A percentile compares a stretch with the other conserved stretches of the same genome.
Conservation (phyloP, 2,888 invertebrate genomes). For the Tricholauxania praeusta region DNA sequence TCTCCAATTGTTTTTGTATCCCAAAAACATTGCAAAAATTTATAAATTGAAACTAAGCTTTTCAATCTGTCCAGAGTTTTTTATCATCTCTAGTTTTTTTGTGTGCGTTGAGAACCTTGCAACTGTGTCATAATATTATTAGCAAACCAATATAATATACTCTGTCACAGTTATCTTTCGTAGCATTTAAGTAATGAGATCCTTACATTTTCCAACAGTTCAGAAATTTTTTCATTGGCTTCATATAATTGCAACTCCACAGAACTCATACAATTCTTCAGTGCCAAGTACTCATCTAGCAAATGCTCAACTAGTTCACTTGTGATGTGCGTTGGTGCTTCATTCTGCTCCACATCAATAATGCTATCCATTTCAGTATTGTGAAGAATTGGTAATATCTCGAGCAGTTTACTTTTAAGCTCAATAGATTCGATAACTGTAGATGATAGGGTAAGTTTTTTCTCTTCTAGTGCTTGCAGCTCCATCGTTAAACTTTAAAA, state of each 20-base stretch:
- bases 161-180: too few relatives aligned
- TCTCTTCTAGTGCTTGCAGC: constrained; percentile 56
- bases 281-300: constrained; percentile 61
- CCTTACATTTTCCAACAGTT: constrained; percentile 65
- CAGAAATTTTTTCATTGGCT: constrained; percentile 67
- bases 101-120: not conserved
- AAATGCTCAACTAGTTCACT: constrained; percentile 63
- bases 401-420: constrained; percentile 62
- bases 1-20: too few relatives aligned
- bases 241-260: constrained; percentile 67
- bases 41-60: not conserved
- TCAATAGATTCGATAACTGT: constrained; percentile 53
- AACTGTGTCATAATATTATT: not conserved
- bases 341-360: constrained; percentile 57
- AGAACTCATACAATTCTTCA: constrained; percentile 60
- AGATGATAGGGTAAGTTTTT: constrained; percentile 44
- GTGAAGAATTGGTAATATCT: constrained; percentile 61
- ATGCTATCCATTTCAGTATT: constrained; percentile 64
- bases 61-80: too few relatives aligned
- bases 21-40: too few relatives aligned
- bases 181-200: not conserved
- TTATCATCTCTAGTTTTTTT: too few relatives aligned
- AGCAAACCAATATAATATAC: too few relatives aligned
- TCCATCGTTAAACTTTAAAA: constrained; percentile 52
- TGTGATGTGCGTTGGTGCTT: constrained; percentile 56